These are phyloP conservation scores for Aphidius gifuensis DNA, from an alignment of 1,140 invertebrate species.

Conservation along the genomic window DNA sequence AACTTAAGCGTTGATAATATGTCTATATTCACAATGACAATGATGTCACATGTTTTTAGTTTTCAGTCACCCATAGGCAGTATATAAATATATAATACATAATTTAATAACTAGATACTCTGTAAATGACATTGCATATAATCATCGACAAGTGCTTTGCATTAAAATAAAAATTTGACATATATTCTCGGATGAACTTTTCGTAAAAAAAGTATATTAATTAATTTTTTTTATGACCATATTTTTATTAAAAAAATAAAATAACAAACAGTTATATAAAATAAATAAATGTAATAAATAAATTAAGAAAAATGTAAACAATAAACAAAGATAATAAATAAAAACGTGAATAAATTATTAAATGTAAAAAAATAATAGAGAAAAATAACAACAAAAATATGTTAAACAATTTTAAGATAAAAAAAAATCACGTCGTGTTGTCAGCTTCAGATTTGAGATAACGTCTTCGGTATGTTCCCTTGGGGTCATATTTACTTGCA, in stretches of 20 bases:
- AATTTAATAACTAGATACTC: too few species aligned
- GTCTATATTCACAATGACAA: too few species aligned
- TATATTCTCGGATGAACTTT: too few species aligned
- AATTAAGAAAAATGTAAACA: not conserved
- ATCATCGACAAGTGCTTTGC: too few species aligned
- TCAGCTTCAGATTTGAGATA: constrained; percentile 29
- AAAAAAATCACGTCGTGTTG: constrained; percentile 27
- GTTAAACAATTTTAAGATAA: not conserved
- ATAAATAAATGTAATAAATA: not conserved
- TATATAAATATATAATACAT: too few species aligned
- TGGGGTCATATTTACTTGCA: constrained; percentile 32
- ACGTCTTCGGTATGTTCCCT: constrained; percentile 31
- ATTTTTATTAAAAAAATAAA: not conserved
- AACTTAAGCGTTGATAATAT: too few species aligned
- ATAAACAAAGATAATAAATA: not conserved
- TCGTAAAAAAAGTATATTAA: too few species aligned
- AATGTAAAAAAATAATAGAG: not conserved
- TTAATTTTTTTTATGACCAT: too few species aligned
- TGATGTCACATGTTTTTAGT: too few species aligned
- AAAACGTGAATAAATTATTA: not conserved
- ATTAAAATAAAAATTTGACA: too few species aligned
- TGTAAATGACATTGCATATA: too few species aligned
- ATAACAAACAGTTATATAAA: constrained; percentile 3
- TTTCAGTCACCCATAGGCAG: too few species aligned
- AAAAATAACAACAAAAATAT: not conserved